phyloP scores from a whole-genome alignment of 2,888 invertebrate species.

The Anticlea derivata region DNA sequence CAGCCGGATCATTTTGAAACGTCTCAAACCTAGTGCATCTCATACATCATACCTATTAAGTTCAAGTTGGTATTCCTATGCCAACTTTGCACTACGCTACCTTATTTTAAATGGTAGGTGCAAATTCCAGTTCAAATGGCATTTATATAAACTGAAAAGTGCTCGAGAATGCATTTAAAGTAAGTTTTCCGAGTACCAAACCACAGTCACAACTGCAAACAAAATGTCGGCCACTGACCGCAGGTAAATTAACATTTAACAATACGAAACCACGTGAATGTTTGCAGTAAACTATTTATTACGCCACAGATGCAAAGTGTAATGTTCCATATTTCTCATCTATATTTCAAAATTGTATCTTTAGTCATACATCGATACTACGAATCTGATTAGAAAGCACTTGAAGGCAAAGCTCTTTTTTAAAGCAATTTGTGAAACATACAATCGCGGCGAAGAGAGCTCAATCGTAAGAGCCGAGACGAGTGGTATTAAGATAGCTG shows the following conservation, averaged over 20 bases:
- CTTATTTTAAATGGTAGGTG: not conserved
- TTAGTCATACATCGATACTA: too few relatives aligned
- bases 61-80: too few relatives aligned
- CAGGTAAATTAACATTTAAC: constrained; percentile 23
- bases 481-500: constrained; percentile 22
- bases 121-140: not conserved
- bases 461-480: constrained; percentile 23
- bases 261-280: constrained; percentile 14
- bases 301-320: constrained; percentile 11
- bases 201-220: constrained; percentile 1
- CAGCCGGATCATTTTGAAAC: too few relatives aligned
- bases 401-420: not conserved
- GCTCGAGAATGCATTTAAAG: constrained; percentile 3
- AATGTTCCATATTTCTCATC: not conserved
- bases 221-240: constrained; percentile 10
- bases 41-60: too few relatives aligned
- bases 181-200: constrained; percentile 5
- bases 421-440: constrained; percentile 11
- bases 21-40: too few relatives aligned
- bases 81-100: not conserved
- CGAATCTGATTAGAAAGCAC: not conserved
- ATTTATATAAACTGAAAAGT: constrained; percentile 2
- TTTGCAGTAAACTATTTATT: constrained; percentile 16
- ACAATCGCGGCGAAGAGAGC: constrained; percentile 5
- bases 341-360: too few relatives aligned